These are phyloP conservation scores for Parthenolecanium corni DNA, from an alignment of 2,888 invertebrate species.

Conservation along the genomic window DNA sequence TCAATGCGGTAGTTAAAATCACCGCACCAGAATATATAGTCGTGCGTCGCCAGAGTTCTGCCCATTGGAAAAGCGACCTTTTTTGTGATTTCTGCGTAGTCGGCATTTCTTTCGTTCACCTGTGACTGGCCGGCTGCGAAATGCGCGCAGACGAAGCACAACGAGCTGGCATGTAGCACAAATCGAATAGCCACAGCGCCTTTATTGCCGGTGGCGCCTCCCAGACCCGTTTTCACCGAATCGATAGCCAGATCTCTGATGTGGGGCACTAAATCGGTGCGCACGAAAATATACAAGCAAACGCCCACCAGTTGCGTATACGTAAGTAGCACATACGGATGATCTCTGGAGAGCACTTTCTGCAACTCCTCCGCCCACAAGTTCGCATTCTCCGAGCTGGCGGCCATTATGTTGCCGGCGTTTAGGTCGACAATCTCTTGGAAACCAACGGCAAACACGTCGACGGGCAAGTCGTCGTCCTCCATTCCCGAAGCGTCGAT, in stretches of 20 bases:
- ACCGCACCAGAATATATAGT: slow-evolving; percentile 98
- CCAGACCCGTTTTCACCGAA: slow-evolving; percentile 94
- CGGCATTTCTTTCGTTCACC: slow-evolving; percentile 85
- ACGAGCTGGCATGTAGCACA: slow-evolving; percentile 79
- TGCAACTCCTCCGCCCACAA: slow-evolving; percentile 92
- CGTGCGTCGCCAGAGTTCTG: slow-evolving; percentile 82
- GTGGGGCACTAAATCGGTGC: slow-evolving; percentile 75
- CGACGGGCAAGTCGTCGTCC: slow-evolving; percentile 54
- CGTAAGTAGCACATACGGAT: slow-evolving; percentile 77
- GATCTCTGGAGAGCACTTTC: slow-evolving; percentile 77
- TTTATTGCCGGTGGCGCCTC: slow-evolving; percentile 95
- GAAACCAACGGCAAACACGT: slow-evolving; percentile 95
- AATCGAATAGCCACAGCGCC: slow-evolving; percentile 89
- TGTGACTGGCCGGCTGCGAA: slow-evolving; percentile 98
- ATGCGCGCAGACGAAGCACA: slow-evolving; percentile 97
- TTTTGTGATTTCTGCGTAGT: slow-evolving; percentile 88
- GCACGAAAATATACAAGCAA: slow-evolving; percentile 86
- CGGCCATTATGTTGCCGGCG: slow-evolving; percentile 95
- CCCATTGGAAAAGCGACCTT: slow-evolving; percentile 88
- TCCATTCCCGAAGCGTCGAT: slow-evolving; percentile 37
- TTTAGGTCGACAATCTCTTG: slow-evolving; percentile 98
- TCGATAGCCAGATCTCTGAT: slow-evolving; percentile 89
- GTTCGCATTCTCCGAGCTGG: slow-evolving; percentile 82
- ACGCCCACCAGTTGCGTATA: slow-evolving; percentile 96
- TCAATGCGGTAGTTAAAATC: slow-evolving; percentile 98